phyloP scores from a whole-genome alignment of 2,797 vertebrate genomes.

The Monodelphis domestica region DNA sequence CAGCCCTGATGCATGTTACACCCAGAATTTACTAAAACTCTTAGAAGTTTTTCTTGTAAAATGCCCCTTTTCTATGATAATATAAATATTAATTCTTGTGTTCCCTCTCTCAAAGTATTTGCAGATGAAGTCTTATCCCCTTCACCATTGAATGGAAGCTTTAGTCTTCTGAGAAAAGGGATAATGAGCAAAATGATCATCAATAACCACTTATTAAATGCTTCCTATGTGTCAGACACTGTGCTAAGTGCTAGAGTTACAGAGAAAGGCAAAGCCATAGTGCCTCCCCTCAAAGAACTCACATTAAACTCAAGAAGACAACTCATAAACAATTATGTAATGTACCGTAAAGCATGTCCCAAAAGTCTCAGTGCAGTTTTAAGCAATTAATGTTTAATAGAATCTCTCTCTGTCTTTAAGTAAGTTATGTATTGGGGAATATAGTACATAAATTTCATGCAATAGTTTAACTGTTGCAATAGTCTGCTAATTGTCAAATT shows the following conservation, averaged over 20 bases:
- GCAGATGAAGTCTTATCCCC: background rate
- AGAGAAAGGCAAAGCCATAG: background rate
- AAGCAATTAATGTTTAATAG: background rate
- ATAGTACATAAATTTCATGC: background rate
- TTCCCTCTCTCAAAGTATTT: background rate
- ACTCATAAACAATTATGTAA: background rate
- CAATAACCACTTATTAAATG: background rate
- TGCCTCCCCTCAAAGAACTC: background rate
- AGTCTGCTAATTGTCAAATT: background rate
- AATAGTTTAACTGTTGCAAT: rapidly evolving
- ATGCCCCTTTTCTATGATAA: background rate
- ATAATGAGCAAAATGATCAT: background rate
- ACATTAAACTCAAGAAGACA: background rate
- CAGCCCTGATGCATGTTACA: background rate
- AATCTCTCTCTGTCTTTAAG: background rate
- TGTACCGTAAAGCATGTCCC: background rate
- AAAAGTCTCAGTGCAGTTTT: background rate
- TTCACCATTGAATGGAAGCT: background rate
- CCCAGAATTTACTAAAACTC: background rate
- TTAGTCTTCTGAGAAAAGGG: background rate
- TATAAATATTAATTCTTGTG: background rate
- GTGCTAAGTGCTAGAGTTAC: background rate
- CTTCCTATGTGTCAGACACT: too few species aligned
- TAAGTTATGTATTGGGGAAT: background rate
- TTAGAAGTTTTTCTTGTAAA: background rate